phyloP scores from a whole-genome alignment of 1,140 invertebrate species.

The Leptopilina boulardi region DNA sequence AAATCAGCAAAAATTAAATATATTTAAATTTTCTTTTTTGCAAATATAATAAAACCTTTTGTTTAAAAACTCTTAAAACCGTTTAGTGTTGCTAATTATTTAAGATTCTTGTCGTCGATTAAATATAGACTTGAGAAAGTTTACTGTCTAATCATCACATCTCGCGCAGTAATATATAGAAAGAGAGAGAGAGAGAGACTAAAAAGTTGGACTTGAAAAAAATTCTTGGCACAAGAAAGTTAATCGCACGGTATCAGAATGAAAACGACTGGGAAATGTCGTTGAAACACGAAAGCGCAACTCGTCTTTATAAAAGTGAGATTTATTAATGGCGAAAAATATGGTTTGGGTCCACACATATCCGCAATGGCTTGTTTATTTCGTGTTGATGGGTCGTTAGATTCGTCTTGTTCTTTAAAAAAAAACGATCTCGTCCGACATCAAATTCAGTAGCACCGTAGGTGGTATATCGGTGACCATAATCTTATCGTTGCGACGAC shows the following conservation, averaged over 20 bases:
- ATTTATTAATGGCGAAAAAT: slow-evolving; percentile 21
- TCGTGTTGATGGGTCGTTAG: slow-evolving; percentile 32
- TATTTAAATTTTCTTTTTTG: neutral
- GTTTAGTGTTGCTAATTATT: neutral
- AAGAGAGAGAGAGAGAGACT: neutral
- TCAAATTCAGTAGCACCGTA: slow-evolving; percentile 31
- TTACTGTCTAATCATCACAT: neutral
- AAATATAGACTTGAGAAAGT: neutral
- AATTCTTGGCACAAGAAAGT: slow-evolving; percentile 1
- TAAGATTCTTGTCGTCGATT: slow-evolving; percentile 16
- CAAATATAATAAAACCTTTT: neutral
- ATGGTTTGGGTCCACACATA: slow-evolving; percentile 11
- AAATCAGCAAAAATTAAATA: too few species aligned
- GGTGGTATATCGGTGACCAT: slow-evolving; percentile 25
- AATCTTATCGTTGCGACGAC: slow-evolving; percentile 13
- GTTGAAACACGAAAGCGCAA: slow-evolving; percentile 21
- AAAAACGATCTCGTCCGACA: neutral
- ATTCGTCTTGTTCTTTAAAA: slow-evolving; percentile 8
- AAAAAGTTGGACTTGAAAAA: slow-evolving; percentile 6
- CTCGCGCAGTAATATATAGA: neutral
- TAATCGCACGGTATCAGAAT: slow-evolving; percentile 25
- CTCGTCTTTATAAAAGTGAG: slow-evolving; percentile 31
- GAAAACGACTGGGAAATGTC: slow-evolving; percentile 21
- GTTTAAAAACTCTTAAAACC: too few species aligned
- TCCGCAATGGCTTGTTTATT: slow-evolving; percentile 18